Evolutionary conservation across 2,797 vertebrate species (phyloP).

Genomic region (Sebastes taczanowskii): DNA sequence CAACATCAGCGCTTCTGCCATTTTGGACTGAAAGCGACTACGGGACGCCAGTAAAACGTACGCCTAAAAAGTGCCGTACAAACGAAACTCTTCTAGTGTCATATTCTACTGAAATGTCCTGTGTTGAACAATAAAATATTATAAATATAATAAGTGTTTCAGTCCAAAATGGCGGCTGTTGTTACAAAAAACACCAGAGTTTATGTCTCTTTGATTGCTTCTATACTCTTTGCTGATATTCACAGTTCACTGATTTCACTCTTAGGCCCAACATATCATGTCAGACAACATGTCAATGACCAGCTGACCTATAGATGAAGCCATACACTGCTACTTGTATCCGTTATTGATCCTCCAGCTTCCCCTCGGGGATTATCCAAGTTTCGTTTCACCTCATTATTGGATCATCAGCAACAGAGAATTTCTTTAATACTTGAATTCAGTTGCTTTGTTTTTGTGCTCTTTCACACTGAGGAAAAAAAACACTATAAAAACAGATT

Average conservation of each 20-base stretch:
- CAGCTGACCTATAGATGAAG: slow-evolving; percentile 5
- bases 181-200: too few relatives aligned
- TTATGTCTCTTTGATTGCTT: too few relatives aligned
- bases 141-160: too few relatives aligned
- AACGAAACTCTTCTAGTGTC: too few relatives aligned
- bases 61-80: too few relatives aligned
- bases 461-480: not conserved
- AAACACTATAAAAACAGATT: not conserved
- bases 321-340: not conserved
- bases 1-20: too few relatives aligned
- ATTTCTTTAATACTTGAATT: not conserved
- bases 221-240: too few relatives aligned
- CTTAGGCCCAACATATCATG: not conserved
- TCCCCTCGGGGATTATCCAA: not conserved
- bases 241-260: not conserved
- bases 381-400: slow-evolving; percentile 29
- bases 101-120: too few relatives aligned
- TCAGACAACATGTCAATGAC: not conserved
- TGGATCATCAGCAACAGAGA: not conserved
- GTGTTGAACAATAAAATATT: too few relatives aligned
- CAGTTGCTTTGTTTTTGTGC: not conserved
- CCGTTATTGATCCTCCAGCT: slow-evolving; percentile 1
- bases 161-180: too few relatives aligned
- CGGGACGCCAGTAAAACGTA: too few relatives aligned
- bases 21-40: too few relatives aligned